phyloP scores from a whole-genome alignment of 2,888 invertebrate genomes.

The Lottia gigantea region DNA sequence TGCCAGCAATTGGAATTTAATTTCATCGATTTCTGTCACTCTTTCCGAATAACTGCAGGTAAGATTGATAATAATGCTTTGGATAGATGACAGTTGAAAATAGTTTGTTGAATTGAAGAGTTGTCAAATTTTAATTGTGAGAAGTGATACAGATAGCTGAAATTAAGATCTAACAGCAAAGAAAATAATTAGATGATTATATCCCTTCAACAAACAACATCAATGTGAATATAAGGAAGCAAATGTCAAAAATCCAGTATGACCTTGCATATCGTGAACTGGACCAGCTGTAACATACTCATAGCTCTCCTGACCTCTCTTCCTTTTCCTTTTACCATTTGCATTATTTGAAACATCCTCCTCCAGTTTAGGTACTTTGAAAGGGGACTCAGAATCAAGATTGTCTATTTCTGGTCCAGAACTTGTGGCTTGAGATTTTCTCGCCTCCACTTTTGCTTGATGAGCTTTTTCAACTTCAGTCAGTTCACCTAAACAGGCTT shows the following conservation, averaged over 20 bases:
- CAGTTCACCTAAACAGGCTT: slow-evolving; percentile 43
- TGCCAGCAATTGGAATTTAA: too few relatives aligned
- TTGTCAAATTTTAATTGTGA: too few relatives aligned
- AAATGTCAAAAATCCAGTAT: slow-evolving; percentile 96
- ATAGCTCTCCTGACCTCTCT: slow-evolving; percentile 31
- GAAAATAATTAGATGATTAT: too few relatives aligned
- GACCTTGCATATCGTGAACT: slow-evolving; percentile 84
- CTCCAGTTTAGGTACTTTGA: slow-evolving; percentile 14
- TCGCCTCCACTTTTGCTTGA: not conserved
- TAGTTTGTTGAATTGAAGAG: too few relatives aligned
- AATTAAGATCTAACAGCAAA: too few relatives aligned
- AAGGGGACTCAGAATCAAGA: slow-evolving; percentile 2
- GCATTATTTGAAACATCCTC: slow-evolving; percentile 10
- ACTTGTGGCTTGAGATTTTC: slow-evolving; percentile 8
- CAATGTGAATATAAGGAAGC: slow-evolving; percentile 79
- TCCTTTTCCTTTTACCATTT: slow-evolving; percentile 14
- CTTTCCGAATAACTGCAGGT: too few relatives aligned
- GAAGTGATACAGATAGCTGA: too few relatives aligned
- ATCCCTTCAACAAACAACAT: too few relatives aligned
- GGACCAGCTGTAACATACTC: slow-evolving; percentile 74
- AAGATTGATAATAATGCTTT: too few relatives aligned
- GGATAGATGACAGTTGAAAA: too few relatives aligned
- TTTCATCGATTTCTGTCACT: too few relatives aligned
- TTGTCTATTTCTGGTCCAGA: slow-evolving; percentile 8
- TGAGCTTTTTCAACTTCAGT: not conserved